Conservation (phyloP, 2,888 invertebrate genomes). For the Agrotis segetum region DNA sequence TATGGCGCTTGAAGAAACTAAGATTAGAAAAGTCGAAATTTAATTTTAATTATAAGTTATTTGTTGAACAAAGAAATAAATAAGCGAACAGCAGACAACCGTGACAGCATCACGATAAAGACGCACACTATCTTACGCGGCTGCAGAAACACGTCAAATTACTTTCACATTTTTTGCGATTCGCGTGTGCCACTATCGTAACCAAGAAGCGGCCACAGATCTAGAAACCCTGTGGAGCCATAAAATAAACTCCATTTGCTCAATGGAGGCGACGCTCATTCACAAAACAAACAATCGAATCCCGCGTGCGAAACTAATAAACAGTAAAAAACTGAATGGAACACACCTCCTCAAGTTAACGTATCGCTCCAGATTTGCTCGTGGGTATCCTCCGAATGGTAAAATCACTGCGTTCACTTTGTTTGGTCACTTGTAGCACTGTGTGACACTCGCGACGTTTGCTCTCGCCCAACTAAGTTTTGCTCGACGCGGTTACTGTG, state of each 20-base stretch:
- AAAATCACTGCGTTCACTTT: slow-evolving; percentile 72
- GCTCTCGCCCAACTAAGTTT: slow-evolving; percentile 65
- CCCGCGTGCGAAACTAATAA: slow-evolving; percentile 41
- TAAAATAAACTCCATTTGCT: slow-evolving; percentile 64
- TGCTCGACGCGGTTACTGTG: slow-evolving; percentile 64
- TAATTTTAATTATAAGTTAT: slow-evolving; percentile 18
- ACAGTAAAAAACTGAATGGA: slow-evolving; percentile 55
- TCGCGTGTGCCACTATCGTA: slow-evolving; percentile 58
- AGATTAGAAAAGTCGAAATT: slow-evolving; percentile 27
- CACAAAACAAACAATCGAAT: slow-evolving; percentile 68
- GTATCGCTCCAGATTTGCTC: slow-evolving; percentile 86
- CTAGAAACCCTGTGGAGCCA: slow-evolving; percentile 51
- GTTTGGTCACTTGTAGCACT: slow-evolving; percentile 75
- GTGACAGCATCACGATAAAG: slow-evolving; percentile 73
- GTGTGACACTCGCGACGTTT: slow-evolving; percentile 78
- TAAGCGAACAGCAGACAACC: slow-evolving; percentile 67
- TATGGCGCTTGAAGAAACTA: slow-evolving; percentile 21
- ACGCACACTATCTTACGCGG: slow-evolving; percentile 57
- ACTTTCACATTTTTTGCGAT: slow-evolving; percentile 82
- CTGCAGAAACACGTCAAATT: slow-evolving; percentile 64
- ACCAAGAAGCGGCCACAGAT: slow-evolving; percentile 43
- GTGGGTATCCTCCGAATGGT: slow-evolving; percentile 75
- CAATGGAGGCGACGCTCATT: slow-evolving; percentile 70
- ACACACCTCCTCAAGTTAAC: slow-evolving; percentile 80
- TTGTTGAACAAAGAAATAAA: slow-evolving; percentile 56